Evolutionary conservation across 2,888 invertebrate species (phyloP), one percentile per base, ranked within the genome.

Genomic region (Tiphia femorata): DNA sequence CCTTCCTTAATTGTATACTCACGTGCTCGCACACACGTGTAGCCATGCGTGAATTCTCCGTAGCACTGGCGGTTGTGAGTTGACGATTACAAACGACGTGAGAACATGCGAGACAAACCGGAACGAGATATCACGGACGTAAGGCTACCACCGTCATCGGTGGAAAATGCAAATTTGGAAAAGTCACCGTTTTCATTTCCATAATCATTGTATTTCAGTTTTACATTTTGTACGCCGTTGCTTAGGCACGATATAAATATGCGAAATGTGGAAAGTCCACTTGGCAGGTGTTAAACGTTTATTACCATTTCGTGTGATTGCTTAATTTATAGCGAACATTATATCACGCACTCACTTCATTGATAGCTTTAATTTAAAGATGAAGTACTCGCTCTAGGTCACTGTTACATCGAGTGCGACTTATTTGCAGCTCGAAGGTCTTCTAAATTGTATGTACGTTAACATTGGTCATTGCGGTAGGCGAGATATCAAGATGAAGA

Each of bases 241-340:
- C 25, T 25, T 25, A 8, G 8, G 8, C 25, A n/a, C n/a, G n/a
- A n/a, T n/a, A n/a, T n/a, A n/a, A n/a, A n/a, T n/a, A n/a, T n/a
- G n/a, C n/a, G n/a, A n/a, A n/a, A n/a, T n/a, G n/a, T n/a, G n/a
- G n/a, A n/a, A n/a, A n/a, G n/a, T n/a, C n/a, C n/a, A n/a, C n/a
- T n/a, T n/a, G n/a, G n/a, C n/a, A n/a, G n/a, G n/a, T 52, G 49
- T 54, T 52, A 67, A 50, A 60, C 56, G 54, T 70, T 70, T 69
- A 69, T 69, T 63, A 52, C 50, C 43, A 66, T 69, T 66, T 70
- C 70, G 69, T 59, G 59, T 67, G 6, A n/a, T 40, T 51, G 23
- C 53, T 56, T 70, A 70, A 64, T 70, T 69, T 66, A 69, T 46
- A 49, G 46, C 37, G 38, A 49, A 52, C 40, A n/a, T 62, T 53